Conservation (phyloP, 1,140 invertebrate genomes). For the Sogatella furcifera region DNA sequence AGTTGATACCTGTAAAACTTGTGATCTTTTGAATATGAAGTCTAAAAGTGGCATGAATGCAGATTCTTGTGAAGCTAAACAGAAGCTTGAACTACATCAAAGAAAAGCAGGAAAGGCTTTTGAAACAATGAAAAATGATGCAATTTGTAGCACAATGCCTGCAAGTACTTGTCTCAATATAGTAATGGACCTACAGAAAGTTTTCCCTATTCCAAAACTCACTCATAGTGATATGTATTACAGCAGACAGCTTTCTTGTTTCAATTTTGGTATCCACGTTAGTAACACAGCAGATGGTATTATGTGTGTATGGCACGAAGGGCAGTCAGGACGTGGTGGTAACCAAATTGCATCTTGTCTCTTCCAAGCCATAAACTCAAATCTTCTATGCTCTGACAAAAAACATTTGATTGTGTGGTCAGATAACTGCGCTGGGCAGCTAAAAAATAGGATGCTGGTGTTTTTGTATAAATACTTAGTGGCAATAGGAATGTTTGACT, state of each 20-base stretch:
- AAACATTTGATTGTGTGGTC: too few relatives aligned
- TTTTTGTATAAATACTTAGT: too few relatives aligned
- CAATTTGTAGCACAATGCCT: neutral
- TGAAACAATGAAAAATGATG: slow-evolving; percentile 10
- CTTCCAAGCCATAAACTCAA: slow-evolving; percentile 8
- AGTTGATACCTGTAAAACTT: slow-evolving; percentile 5
- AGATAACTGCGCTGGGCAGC: too few relatives aligned
- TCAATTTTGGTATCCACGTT: slow-evolving; percentile 16
- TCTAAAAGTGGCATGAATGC: neutral
- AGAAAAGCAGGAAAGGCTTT: slow-evolving; percentile 12
- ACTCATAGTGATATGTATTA: slow-evolving; percentile 23
- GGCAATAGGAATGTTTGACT: too few relatives aligned
- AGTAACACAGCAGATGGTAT: slow-evolving; percentile 12
- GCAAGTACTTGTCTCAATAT: neutral
- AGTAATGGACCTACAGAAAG: slow-evolving; percentile 9
- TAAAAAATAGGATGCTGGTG: too few relatives aligned
- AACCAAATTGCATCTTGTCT: slow-evolving; percentile 12
- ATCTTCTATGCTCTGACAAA: too few relatives aligned
- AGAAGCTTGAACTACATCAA: slow-evolving; percentile 11
- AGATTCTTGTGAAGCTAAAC: neutral
- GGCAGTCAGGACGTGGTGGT: slow-evolving; percentile 12
- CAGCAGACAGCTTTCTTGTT: slow-evolving; percentile 16
- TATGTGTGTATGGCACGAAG: slow-evolving; percentile 22
- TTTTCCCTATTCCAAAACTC: slow-evolving; percentile 19
- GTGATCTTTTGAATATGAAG: slow-evolving; percentile 2